Conservation (phyloP, 2,888 invertebrate species). For the Tetragonula carbonaria region DNA sequence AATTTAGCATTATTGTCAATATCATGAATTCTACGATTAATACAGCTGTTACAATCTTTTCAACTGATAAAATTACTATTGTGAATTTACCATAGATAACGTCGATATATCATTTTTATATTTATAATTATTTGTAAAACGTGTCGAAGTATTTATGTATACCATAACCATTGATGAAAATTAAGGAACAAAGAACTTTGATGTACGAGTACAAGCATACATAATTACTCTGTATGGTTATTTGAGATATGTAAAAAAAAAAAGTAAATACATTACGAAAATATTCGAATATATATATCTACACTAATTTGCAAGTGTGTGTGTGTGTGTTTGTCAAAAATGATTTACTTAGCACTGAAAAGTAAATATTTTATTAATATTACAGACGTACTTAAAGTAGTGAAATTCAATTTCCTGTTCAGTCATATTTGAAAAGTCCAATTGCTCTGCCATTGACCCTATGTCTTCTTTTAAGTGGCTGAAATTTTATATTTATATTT, state of each 20-base stretch:
- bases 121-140: too few species aligned
- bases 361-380: not conserved
- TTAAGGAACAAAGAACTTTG: too few species aligned
- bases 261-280: too few species aligned
- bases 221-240: too few species aligned
- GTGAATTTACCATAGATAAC: not conserved
- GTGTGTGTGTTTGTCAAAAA: not conserved
- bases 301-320: too few species aligned
- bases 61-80: too few species aligned
- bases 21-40: constrained; percentile 88
- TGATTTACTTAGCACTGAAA: not conserved
- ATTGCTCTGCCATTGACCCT: constrained; percentile 87
- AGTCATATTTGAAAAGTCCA: constrained; percentile 89
- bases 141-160: too few species aligned
- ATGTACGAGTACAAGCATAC: too few species aligned
- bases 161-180: too few species aligned
- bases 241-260: too few species aligned
- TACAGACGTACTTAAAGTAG: constrained; percentile 88
- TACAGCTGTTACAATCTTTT: not conserved
- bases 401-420: constrained; percentile 94
- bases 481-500: constrained; percentile 54
- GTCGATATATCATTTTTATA: too few species aligned
- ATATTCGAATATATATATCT: too few species aligned
- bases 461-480: constrained; percentile 93
- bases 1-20: constrained; percentile 94